Base-by-base conservation (phyloP, 2,888 invertebrate species). In the Melangyna quadrimaculata region DNA sequence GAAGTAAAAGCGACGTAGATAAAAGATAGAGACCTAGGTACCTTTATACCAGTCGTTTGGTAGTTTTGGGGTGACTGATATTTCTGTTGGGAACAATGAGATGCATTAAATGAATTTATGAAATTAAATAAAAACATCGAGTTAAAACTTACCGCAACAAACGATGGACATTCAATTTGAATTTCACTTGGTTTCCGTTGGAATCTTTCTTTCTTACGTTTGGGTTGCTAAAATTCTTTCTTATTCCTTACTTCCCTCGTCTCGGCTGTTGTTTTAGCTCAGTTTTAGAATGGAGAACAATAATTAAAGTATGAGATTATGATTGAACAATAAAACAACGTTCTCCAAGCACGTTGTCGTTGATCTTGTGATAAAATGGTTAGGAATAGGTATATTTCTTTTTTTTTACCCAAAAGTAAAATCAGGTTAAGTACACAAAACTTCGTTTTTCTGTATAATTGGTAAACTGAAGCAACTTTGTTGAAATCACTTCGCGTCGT, bases 101-200 rank as follows among this genome's bases (percentile, higher is more conserved):
- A 67, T 67, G 51, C 32, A 51, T 67, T 67, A 75, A 80, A 84
- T 84, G 84, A 75, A 37, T 37, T 65, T 8, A 74, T 78, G 57
- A 55, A 32, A 73, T 35, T 29, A 19, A 45, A n/a, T n/a, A n/a
- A 14, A 19, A 10, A 59, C 35, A 45, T 22, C 40, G 1, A 59
- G 9, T 10, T 35, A 40, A 22, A 45, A 84, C 84, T 84, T 80
- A 84, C 84, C 84, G 75, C 67, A 80, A 67, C 71, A 77, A 80
- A 75, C 75, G 75, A 80, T 80, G 65, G 80, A 77, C 84, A 84
- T 84, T 75, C 71, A 84, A 70, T 71, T 75, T 12, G n/a, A 37
- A 59, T 63, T 65, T 70, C 82, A 61, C 82, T 35, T 51, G 14
- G 32, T 14, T 65, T 59, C 32, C 24, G 45, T 51, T 32, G 40